These are phyloP conservation scores for Pecten maximus DNA, from an alignment of 2,888 invertebrate genomes.

Conservation along the genomic window DNA sequence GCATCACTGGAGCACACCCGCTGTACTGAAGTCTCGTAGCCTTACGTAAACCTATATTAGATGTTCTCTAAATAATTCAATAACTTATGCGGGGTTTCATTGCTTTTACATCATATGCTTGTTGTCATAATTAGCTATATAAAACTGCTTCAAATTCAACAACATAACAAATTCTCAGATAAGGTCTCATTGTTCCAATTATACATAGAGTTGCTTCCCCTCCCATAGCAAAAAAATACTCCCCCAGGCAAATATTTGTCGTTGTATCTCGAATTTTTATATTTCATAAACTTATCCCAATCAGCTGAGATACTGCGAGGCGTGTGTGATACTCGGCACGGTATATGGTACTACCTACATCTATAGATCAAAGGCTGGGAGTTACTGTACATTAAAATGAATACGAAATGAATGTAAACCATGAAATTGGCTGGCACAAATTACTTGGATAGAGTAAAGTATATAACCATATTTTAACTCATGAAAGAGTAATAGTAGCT, in stretches of 20 bases:
- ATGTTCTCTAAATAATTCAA: no score
- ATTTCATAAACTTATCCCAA: no score
- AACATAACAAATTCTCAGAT: no score
- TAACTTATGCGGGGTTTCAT: no score
- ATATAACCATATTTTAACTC: slow-evolving; percentile 20
- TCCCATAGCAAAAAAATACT: background rate
- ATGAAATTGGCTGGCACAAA: background rate
- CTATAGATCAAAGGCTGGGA: background rate
- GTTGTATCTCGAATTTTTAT: background rate
- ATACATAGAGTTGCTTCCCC: slow-evolving; percentile 12
- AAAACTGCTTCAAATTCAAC: no score
- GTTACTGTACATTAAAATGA: background rate
- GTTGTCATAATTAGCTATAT: no score
- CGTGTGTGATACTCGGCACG: background rate
- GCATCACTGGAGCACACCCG: background rate
- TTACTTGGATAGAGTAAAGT: background rate
- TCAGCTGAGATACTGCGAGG: no score
- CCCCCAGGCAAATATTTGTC: background rate
- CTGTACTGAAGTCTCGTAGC: no score
- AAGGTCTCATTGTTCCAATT: background rate
- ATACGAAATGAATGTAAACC: background rate
- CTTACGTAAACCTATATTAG: no score
- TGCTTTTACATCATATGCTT: no score
- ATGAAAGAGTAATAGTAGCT: background rate
- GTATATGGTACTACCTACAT: background rate